These are phyloP conservation scores for Probosciger aterrimus DNA, from an alignment of 2,113 vertebrate genomes.

Conservation along the genomic window DNA sequence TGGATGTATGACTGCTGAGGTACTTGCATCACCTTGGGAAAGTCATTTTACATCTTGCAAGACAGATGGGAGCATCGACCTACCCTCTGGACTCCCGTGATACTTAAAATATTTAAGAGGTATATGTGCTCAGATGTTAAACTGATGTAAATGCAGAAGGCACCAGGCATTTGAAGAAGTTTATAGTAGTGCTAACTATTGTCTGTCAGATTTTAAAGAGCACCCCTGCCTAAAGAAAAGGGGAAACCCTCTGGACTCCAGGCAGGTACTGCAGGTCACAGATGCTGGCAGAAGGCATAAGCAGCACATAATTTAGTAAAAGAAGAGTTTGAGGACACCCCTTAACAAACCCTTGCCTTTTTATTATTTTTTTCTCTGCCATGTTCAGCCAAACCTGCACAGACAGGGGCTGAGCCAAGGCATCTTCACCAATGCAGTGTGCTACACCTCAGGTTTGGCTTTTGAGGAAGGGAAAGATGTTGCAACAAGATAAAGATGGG, in stretches of 20 bases:
- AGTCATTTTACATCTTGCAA: neutral
- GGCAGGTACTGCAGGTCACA: neutral
- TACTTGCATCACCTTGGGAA: neutral
- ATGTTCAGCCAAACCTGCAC: neutral
- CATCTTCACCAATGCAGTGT: neutral
- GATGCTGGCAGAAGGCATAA: neutral
- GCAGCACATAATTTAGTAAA: neutral
- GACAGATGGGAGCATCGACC: neutral
- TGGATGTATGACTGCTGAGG: neutral
- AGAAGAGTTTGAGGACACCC: neutral
- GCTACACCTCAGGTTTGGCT: neutral
- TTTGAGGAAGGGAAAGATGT: neutral
- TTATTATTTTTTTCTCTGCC: neutral
- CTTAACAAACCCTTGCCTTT: neutral
- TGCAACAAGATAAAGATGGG: neutral
- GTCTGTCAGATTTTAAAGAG: neutral
- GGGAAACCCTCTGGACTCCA: neutral
- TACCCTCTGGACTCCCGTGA: neutral
- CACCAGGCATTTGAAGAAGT: neutral
- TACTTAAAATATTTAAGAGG: slow-evolving; percentile 28
- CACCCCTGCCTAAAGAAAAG: neutral
- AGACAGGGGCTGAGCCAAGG: neutral
- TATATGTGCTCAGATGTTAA: neutral
- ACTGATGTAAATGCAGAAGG: neutral
- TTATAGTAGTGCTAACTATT: neutral